Percentiles rank a stretch among this genome's conserved stretches.
Conservation (phyloP, 2,888 invertebrate genomes). For the Spatulosminthurus flaviceps region DNA sequence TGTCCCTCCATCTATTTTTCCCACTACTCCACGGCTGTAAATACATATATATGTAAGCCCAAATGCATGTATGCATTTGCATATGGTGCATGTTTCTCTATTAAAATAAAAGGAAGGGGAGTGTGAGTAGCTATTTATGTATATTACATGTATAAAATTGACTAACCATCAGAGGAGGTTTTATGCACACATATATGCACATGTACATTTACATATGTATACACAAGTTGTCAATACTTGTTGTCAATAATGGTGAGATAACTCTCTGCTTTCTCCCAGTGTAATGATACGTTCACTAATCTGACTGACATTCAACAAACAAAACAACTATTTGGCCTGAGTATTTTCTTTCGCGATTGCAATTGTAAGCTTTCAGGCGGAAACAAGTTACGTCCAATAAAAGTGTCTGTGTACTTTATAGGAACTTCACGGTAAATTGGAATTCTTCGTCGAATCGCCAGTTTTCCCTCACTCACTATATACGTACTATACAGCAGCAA, state of each 20-base stretch:
- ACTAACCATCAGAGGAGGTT: too few relatives aligned
- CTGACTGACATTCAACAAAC: slow-evolving; percentile 34
- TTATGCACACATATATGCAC: too few relatives aligned
- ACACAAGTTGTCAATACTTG: not conserved
- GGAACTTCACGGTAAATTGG: slow-evolving; percentile 17
- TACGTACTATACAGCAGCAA: too few relatives aligned
- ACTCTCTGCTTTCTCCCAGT: slow-evolving; percentile 12
- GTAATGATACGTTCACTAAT: slow-evolving; percentile 43
- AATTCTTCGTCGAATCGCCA: slow-evolving; percentile 8
- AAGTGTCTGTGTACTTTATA: slow-evolving; percentile 18
- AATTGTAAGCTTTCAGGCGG: not conserved
- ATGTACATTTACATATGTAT: not conserved
- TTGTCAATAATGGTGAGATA: slow-evolving; percentile 25
- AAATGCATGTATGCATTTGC: too few relatives aligned
- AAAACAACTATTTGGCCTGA: slow-evolving; percentile 10
- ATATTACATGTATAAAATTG: too few relatives aligned
- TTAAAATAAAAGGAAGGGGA: too few relatives aligned
- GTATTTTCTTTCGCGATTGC: not conserved
- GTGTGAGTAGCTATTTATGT: too few relatives aligned
- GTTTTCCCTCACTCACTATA: not conserved
- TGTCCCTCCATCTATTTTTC: not conserved
- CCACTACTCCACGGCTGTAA: too few relatives aligned
- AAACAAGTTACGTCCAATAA: slow-evolving; percentile 21
- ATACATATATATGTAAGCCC: too few relatives aligned
- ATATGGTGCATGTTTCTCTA: too few relatives aligned